These are phyloP conservation scores for Zoanthus sansibaricus DNA, from an alignment of 92 coral and sea anemone species.

Conservation along the genomic window DNA sequence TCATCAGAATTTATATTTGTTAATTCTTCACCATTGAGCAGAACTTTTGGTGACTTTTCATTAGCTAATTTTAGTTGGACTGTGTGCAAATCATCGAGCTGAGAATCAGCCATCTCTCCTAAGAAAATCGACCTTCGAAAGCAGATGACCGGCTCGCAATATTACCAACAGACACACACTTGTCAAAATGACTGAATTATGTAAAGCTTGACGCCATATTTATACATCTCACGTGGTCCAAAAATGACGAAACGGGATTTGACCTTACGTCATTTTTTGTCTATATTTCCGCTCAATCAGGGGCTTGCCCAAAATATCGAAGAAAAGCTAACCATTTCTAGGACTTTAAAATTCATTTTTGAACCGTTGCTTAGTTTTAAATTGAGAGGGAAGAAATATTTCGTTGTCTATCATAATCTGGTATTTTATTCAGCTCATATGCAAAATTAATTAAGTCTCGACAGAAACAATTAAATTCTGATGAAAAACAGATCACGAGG, in stretches of 20 bases:
- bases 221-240: conserved; percentile 80
- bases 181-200: conserved; percentile 14
- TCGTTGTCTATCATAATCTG: background rate
- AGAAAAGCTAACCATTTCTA: background rate
- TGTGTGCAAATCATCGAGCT: conserved; percentile 56
- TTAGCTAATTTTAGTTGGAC: conserved; percentile 45
- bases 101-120: conserved; percentile 88
- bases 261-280: conserved; percentile 25
- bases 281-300: conserved; percentile 72
- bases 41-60: conserved; percentile 87
- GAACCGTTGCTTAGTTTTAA: background rate
- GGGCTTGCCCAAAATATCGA: conserved; percentile 1
- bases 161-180: background rate
- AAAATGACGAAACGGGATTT: conserved; percentile 59
- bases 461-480: background rate
- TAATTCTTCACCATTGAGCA: conserved; percentile 78
- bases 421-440: background rate
- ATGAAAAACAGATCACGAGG: background rate
- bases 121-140: conserved; percentile 37
- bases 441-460: background rate
- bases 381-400: background rate
- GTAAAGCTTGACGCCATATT: conserved; percentile 52
- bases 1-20: conserved; percentile 78
- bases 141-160: conserved; percentile 36
- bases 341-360: background rate